phyloP scores from a whole-genome alignment of 2,797 vertebrate genomes.

The Liparis tanakae region DNA sequence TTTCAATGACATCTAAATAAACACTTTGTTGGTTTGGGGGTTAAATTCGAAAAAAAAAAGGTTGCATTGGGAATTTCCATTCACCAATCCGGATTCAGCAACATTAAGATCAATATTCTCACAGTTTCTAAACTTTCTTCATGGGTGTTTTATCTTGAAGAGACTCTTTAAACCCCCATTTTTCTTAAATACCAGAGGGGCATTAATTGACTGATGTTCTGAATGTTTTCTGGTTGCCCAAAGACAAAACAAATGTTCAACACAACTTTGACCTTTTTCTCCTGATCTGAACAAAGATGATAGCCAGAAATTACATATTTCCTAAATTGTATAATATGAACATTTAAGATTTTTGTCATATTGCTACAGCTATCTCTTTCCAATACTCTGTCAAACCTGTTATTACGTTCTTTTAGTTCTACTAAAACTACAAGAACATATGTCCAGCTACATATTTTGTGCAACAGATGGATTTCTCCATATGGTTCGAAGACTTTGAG shows the following conservation, averaged over 20 bases:
- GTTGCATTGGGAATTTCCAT: background rate
- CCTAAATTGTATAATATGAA: background rate
- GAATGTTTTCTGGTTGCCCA: no score
- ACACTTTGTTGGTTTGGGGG: background rate
- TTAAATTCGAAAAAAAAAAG: background rate
- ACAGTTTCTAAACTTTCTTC: background rate
- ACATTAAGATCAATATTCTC: background rate
- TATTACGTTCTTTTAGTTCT: background rate
- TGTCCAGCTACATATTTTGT: background rate
- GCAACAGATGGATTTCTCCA: slow-evolving; percentile 29
- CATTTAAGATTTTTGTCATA: background rate
- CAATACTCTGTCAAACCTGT: background rate
- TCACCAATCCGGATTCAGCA: slow-evolving; percentile 21
- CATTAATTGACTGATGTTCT: no score
- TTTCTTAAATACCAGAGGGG: no score
- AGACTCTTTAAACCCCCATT: no score
- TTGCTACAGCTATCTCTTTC: no score
- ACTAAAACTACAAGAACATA: background rate
- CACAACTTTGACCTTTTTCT: accelerated
- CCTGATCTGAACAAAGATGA: background rate
- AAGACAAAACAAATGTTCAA: background rate
- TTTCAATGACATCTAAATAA: background rate
- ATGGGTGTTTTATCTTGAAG: no score
- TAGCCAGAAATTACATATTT: background rate
- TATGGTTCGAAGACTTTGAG: slow-evolving; percentile 15